Conservation (phyloP, 2,888 invertebrate species). For the Noctua janthina region DNA sequence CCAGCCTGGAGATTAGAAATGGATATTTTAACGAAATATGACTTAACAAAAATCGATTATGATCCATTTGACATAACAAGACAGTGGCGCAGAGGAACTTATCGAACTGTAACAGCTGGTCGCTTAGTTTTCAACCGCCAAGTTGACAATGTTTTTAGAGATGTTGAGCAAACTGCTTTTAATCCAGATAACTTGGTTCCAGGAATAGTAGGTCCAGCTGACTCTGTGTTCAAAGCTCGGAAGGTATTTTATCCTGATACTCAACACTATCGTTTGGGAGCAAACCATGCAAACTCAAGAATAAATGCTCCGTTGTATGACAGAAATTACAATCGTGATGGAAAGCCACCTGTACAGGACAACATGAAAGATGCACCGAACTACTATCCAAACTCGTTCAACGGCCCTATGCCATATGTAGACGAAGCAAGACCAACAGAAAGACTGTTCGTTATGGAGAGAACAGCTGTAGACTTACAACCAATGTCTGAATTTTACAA, state of each 20-base stretch:
- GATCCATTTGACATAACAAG: slow-evolving; percentile 85
- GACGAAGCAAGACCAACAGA: slow-evolving; percentile 55
- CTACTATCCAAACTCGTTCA: slow-evolving; percentile 71
- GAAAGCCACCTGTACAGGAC: slow-evolving; percentile 60
- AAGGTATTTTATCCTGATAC: slow-evolving; percentile 89
- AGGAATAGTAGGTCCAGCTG: slow-evolving; percentile 88
- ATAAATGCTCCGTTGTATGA: slow-evolving; percentile 68
- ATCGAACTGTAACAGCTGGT: slow-evolving; percentile 82
- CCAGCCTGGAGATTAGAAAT: slow-evolving; percentile 85
- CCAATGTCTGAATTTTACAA: slow-evolving; percentile 51
- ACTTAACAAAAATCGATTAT: slow-evolving; percentile 76
- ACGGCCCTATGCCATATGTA: slow-evolving; percentile 70
- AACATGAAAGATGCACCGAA: slow-evolving; percentile 70
- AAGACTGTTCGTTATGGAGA: slow-evolving; percentile 30
- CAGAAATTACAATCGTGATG: slow-evolving; percentile 69
- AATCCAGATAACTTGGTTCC: slow-evolving; percentile 75
- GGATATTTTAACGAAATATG: slow-evolving; percentile 81
- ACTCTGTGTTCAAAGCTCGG: slow-evolving; percentile 88
- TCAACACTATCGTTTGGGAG: slow-evolving; percentile 78
- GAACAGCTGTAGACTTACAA: slow-evolving; percentile 49
- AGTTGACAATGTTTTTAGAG: slow-evolving; percentile 86
- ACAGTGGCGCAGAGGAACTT: slow-evolving; percentile 82
- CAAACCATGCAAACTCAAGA: slow-evolving; percentile 61
- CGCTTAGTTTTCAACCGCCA: slow-evolving; percentile 85
- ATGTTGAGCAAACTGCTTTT: slow-evolving; percentile 88